Conservation (phyloP, 2,888 invertebrate genomes). For the Charanyca ferruginea region DNA sequence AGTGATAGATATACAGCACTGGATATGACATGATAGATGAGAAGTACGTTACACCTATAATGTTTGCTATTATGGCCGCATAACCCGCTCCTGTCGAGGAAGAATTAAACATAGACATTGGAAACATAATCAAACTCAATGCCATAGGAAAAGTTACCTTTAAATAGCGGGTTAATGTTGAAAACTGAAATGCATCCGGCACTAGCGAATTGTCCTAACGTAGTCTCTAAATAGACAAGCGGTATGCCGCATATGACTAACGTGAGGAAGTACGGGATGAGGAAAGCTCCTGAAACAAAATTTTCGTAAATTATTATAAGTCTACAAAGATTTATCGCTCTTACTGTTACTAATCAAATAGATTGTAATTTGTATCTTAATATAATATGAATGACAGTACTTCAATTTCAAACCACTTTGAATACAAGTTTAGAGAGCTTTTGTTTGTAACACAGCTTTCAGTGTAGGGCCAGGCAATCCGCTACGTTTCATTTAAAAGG, state of each 20-base stretch:
- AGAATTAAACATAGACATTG: conserved; percentile 43
- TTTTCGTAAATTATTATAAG: conserved; percentile 3
- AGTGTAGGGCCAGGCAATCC: background rate
- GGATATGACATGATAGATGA: conserved; percentile 97
- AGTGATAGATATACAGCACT: conserved; percentile 94
- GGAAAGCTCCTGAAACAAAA: conserved; percentile 94
- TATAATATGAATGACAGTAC: too few relatives aligned
- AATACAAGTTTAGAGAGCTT: background rate
- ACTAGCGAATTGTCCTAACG: conserved; percentile 96
- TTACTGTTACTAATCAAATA: too few relatives aligned
- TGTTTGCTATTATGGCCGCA: conserved; percentile 95
- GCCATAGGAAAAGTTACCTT: conserved; percentile 91
- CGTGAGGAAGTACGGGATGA: conserved; percentile 96
- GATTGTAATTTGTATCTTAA: too few relatives aligned
- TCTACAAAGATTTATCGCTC: background rate
- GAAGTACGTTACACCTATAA: conserved; percentile 96
- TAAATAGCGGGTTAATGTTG: conserved; percentile 95
- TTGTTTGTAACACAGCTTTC: background rate
- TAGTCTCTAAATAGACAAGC: conserved; percentile 96
- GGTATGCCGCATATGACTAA: conserved; percentile 96
- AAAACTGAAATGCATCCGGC: conserved; percentile 96
- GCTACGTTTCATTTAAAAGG: background rate
- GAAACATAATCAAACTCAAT: conserved; percentile 40
- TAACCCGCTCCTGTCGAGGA: conserved; percentile 94
- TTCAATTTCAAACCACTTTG: background rate